These are phyloP conservation scores for Bryconaethiops microstoma DNA, from an alignment of 2,797 vertebrate genomes.

Conservation along the genomic window DNA sequence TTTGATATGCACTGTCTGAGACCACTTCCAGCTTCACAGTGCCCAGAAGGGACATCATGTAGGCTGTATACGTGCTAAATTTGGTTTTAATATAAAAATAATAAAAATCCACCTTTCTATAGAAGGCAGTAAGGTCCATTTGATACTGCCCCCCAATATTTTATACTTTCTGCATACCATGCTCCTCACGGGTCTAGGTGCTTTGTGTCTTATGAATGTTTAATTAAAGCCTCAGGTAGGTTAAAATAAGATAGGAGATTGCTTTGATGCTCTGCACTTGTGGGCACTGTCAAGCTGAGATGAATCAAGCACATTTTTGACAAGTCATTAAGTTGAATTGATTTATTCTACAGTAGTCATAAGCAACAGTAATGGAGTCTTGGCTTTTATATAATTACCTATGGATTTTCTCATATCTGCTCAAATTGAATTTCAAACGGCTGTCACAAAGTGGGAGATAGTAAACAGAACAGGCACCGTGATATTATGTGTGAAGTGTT, in stretches of 20 bases:
- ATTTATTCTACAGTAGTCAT: conserved; percentile 62
- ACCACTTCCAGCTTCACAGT: not conserved
- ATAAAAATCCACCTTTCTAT: not conserved
- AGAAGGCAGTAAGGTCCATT: not conserved
- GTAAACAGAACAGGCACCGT: conserved; percentile 49
- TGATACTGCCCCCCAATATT: not conserved
- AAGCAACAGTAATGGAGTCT: conserved; percentile 64
- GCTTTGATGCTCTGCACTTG: conserved; percentile 13
- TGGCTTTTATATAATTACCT: conserved; percentile 71
- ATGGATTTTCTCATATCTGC: conserved; percentile 70
- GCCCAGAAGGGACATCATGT: not conserved
- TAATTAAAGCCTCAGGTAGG: conserved; percentile 20
- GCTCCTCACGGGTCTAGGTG: not conserved
- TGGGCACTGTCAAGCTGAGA: conserved; percentile 42
- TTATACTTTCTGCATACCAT: not conserved
- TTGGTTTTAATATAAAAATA: not conserved
- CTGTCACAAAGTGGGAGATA: conserved; percentile 46
- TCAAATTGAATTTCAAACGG: conserved; percentile 63
- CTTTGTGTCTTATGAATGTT: conserved; percentile 1
- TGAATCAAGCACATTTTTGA: conserved; percentile 49
- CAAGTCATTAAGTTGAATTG: conserved; percentile 57
- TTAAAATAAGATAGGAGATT: conserved; percentile 26
- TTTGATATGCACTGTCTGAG: too few relatives aligned
- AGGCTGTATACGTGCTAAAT: not conserved
- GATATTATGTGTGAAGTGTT: conserved; percentile 43